Percentiles rank a stretch among this genome's conserved stretches.
Evolutionary conservation across 1,140 invertebrate genomes (phyloP).

Genomic region (Grapholita molesta): DNA sequence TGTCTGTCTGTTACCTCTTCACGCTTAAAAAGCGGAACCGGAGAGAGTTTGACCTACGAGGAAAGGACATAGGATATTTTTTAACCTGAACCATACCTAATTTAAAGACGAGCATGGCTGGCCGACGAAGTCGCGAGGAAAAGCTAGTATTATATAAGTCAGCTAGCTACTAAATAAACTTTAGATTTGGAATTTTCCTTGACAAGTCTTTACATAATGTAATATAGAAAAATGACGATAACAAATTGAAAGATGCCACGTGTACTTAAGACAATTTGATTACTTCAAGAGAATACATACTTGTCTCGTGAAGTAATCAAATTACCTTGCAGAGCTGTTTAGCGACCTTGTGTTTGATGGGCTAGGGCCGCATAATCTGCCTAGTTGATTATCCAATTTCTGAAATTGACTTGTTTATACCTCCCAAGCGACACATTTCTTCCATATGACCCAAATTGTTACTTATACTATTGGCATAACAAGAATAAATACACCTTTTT

Average conservation of each 20-base stretch:
- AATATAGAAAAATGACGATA: background rate
- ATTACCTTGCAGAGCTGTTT: background rate
- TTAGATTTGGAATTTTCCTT: background rate
- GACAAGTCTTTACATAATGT: background rate
- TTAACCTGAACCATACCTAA: too few species aligned
- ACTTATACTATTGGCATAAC: too few species aligned
- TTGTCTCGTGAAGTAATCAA: background rate
- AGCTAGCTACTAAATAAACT: too few species aligned
- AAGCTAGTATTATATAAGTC: too few species aligned
- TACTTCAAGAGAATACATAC: background rate
- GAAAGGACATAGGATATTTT: too few species aligned
- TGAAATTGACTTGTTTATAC: background rate
- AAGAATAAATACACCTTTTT: too few species aligned
- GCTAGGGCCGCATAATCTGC: background rate
- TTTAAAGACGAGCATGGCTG: too few species aligned
- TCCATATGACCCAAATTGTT: background rate
- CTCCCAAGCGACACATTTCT: background rate
- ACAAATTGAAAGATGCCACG: background rate
- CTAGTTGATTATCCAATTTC: conserved; percentile 3
- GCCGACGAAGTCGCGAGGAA: too few species aligned
- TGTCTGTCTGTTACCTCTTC: too few species aligned
- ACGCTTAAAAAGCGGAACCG: too few species aligned
- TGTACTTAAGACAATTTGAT: background rate
- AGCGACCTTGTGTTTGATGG: conserved; percentile 3
- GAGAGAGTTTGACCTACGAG: too few species aligned